A percentile compares a stretch with the other conserved stretches of the same genome.
Conservation (phyloP, 1,140 invertebrate genomes). For the Dendroctonus valens region DNA sequence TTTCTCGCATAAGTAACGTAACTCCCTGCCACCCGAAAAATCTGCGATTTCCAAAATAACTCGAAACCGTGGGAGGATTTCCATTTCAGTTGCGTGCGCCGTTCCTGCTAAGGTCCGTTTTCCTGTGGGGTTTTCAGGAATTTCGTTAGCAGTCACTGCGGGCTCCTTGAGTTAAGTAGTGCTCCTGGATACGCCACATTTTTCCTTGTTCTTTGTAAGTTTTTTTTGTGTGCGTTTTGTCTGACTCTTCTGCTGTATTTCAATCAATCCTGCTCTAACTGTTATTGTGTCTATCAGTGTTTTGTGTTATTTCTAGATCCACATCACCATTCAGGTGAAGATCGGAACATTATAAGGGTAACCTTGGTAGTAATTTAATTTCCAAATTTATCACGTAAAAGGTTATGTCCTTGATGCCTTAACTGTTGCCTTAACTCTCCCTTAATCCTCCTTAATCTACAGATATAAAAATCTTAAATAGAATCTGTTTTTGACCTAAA, state of each 20-base stretch:
- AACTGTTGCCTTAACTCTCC: too few relatives aligned
- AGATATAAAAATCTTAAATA: too few relatives aligned
- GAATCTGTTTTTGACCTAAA: too few relatives aligned
- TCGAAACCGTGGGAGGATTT: conserved; percentile 12
- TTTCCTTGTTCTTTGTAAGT: conserved; percentile 31
- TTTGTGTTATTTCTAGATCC: too few relatives aligned
- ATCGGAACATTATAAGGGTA: too few relatives aligned
- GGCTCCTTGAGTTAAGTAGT: conserved; percentile 50
- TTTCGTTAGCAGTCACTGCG: conserved; percentile 46
- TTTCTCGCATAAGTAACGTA: conserved; percentile 28
- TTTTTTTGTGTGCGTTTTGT: conserved; percentile 11
- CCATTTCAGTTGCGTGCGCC: conserved; percentile 14
- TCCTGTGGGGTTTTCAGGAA: conserved; percentile 29
- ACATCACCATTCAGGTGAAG: too few relatives aligned
- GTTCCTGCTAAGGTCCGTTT: conserved; percentile 14
- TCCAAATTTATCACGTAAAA: too few relatives aligned
- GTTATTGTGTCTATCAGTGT: too few relatives aligned
- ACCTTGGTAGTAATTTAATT: too few relatives aligned
- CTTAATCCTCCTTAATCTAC: too few relatives aligned
- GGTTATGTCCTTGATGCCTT: too few relatives aligned
- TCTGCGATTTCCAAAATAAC: conserved; percentile 30
- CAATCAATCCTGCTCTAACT: too few relatives aligned
- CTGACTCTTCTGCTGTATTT: not conserved
- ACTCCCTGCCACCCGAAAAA: conserved; percentile 12
- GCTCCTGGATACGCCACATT: conserved; percentile 46